Conservation (phyloP, 2,797 vertebrate species). For the Propithecus deckenii region DNA sequence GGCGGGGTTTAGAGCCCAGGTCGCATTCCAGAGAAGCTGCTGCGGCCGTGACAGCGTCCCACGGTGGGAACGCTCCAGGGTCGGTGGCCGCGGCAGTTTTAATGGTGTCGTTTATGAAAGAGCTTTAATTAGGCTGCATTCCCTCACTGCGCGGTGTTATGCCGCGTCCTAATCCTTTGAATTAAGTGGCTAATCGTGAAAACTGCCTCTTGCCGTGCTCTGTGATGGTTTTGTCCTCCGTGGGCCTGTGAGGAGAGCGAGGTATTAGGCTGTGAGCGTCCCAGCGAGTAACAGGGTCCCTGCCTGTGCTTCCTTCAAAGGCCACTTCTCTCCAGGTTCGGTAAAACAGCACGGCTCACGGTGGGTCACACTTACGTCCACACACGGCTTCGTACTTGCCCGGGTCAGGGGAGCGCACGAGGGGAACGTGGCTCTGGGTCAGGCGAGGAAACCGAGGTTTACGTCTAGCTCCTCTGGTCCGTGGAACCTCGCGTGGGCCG, state of each 20-base stretch:
- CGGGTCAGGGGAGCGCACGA: accelerated
- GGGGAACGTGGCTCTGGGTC: accelerated
- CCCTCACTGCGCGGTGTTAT: not conserved
- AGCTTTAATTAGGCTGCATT: not conserved
- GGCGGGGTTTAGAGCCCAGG: not conserved
- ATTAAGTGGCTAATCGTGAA: not conserved
- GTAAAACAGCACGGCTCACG: accelerated
- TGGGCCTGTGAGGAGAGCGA: not conserved
- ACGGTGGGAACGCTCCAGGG: accelerated
- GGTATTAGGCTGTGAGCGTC: not conserved
- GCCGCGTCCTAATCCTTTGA: not conserved
- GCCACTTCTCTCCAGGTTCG: not conserved
- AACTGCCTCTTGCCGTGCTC: not conserved
- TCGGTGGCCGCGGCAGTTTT: accelerated
- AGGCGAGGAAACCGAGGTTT: not conserved
- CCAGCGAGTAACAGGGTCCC: accelerated
- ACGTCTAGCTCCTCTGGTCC: accelerated
- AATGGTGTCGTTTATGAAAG: not conserved
- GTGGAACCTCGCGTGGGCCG: accelerated
- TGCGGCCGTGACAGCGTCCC: accelerated
- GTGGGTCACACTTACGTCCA: accelerated
- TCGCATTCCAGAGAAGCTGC: not conserved
- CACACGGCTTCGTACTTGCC: accelerated
- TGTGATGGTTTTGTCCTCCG: not conserved
- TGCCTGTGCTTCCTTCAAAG: not conserved